Conservation (phyloP, 2,797 vertebrate genomes). For the Schizopygopsis malacanthus region DNA sequence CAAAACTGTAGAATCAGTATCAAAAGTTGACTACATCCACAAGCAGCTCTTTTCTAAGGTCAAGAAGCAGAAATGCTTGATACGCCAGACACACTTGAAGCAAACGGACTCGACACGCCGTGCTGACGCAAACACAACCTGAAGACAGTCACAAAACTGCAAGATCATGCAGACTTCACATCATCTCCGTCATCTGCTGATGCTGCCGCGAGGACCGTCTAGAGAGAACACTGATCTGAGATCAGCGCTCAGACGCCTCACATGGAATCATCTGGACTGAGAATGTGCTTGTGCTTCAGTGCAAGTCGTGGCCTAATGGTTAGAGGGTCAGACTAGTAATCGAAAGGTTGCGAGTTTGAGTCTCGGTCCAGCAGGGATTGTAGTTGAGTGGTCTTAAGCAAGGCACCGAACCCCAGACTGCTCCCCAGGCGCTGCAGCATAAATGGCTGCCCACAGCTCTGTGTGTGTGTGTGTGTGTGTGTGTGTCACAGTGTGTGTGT, state of each 20-base stretch:
- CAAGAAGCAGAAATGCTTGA: slow-evolving; percentile 1
- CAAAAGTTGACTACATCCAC: not conserved
- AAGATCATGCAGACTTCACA: slow-evolving; percentile 9
- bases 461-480: no score
- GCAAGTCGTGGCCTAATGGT: no score
- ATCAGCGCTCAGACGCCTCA: not conserved
- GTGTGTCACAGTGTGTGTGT: no score
- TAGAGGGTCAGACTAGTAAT: no score
- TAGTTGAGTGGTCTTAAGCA: no score
- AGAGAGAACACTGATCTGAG: not conserved
- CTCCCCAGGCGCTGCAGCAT: no score
- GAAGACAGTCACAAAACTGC: slow-evolving; percentile 8
- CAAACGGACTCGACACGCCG: not conserved
- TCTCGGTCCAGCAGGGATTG: no score
- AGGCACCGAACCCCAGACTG: no score
- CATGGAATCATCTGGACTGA: no score
- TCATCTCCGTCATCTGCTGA: not conserved
- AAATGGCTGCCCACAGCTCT: no score
- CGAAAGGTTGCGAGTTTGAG: no score
- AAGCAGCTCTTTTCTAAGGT: not conserved
- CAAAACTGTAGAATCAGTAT: not conserved
- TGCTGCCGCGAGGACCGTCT: not conserved
- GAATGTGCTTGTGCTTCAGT: no score
- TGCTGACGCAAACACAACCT: slow-evolving; percentile 13
- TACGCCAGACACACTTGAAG: not conserved